Percentiles rank a stretch among this genome's conserved stretches.
Evolutionary conservation across 2,113 vertebrate genomes (phyloP).

Genomic region (Gallinago media): DNA sequence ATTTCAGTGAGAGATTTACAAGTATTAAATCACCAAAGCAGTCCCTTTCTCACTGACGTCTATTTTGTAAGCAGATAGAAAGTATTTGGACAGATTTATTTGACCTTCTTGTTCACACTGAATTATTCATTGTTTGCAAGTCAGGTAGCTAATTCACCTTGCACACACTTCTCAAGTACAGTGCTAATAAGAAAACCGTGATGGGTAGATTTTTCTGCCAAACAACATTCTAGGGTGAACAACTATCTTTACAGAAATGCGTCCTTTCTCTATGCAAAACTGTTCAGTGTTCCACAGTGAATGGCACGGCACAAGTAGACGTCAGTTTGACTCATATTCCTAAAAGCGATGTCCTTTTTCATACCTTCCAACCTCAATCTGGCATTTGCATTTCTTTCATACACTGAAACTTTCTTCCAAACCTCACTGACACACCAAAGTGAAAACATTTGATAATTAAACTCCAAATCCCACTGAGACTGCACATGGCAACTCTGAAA

Average conservation of each 20-base stretch:
- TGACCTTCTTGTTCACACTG: neutral
- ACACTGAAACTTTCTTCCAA: neutral
- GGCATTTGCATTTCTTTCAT: neutral
- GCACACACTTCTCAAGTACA: neutral
- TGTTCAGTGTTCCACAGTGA: neutral
- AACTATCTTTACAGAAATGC: neutral
- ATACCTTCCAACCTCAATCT: neutral
- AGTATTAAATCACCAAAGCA: neutral
- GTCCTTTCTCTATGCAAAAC: neutral
- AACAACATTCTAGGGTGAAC: neutral
- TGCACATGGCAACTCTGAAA: neutral
- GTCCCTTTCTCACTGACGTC: neutral
- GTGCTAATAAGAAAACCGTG: neutral
- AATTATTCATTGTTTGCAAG: slow-evolving; percentile 22
- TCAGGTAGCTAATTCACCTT: slow-evolving; percentile 5
- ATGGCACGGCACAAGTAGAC: neutral
- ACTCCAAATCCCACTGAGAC: neutral
- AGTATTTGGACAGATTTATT: neutral
- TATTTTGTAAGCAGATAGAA: neutral
- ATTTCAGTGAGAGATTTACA: neutral
- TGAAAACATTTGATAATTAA: neutral
- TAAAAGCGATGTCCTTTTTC: neutral
- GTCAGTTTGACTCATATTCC: neutral
- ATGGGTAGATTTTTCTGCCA: neutral
- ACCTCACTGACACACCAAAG: neutral